Evolutionary conservation across 2,113 vertebrate genomes (phyloP).

Genomic region (Actenoides lindsayi): DNA sequence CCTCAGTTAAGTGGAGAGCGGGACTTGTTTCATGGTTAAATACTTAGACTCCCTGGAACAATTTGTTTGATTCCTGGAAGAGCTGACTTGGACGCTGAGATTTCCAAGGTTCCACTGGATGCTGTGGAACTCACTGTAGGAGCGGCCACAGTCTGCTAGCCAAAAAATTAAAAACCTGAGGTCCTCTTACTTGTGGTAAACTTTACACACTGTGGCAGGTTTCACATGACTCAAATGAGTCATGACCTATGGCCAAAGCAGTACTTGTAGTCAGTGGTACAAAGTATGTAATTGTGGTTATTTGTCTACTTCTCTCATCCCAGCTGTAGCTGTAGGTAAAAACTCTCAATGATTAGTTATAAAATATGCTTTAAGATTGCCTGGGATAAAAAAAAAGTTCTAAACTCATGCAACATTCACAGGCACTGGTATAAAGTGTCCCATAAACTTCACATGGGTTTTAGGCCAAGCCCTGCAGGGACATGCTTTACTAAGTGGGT

Average conservation of each 20-base stretch:
- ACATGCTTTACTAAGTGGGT: not conserved
- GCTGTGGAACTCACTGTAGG: not conserved
- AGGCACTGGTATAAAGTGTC: not conserved
- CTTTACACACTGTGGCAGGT: conserved; percentile 16
- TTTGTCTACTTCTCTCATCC: conserved; percentile 3
- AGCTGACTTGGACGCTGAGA: conserved; percentile 29
- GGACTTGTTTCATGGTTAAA: conserved; percentile 50
- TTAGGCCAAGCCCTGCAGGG: not conserved
- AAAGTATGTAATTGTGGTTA: conserved; percentile 25
- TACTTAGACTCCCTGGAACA: conserved; percentile 56
- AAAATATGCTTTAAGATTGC: not conserved
- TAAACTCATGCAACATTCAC: not conserved
- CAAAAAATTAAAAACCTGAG: conserved; percentile 44
- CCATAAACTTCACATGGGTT: not conserved
- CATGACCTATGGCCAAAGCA: conserved; percentile 10
- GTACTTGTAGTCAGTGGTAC: conserved; percentile 10
- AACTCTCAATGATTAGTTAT: not conserved
- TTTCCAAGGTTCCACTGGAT: conserved; percentile 61
- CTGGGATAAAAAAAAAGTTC: not conserved
- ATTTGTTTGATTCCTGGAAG: conserved; percentile 64
- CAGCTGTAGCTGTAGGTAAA: conserved; percentile 8
- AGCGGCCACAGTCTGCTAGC: not conserved
- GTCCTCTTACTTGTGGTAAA: conserved; percentile 33
- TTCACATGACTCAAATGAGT: conserved; percentile 47
- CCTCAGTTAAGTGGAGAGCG: conserved; percentile 30